Conservation (phyloP, 2,888 invertebrate genomes). For the Cactoblastis cactorum region DNA sequence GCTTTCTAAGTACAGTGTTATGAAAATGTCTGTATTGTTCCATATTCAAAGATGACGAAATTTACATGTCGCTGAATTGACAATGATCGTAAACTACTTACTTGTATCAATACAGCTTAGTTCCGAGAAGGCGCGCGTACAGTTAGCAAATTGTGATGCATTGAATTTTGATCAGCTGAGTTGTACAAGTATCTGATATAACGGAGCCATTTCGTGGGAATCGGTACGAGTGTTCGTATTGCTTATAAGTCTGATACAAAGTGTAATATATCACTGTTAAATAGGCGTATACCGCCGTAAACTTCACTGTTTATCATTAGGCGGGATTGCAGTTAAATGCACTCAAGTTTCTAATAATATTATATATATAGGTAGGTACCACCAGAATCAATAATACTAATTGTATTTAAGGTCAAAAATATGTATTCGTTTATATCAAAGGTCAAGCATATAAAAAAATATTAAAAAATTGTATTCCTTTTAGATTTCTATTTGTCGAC, state of each 20-base stretch:
- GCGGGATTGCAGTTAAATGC: no score
- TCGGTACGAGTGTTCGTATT: background rate
- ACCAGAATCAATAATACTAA: no score
- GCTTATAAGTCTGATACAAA: background rate
- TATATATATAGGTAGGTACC: no score
- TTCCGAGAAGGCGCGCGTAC: conserved; percentile 7
- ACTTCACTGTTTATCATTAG: no score
- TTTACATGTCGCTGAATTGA: background rate
- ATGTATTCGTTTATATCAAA: no score
- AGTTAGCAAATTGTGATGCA: conserved; percentile 14
- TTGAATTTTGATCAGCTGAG: conserved; percentile 12
- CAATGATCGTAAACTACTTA: background rate
- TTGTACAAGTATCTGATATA: background rate
- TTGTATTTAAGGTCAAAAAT: no score
- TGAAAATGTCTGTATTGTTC: background rate
- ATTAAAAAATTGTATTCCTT: no score
- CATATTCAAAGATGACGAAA: background rate
- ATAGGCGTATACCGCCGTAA: no score
- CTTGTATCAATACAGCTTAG: background rate
- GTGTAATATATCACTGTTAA: no score
- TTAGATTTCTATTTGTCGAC: no score
- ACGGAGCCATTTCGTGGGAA: conserved; percentile 11
- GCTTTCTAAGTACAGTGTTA: background rate
- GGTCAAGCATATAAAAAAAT: no score
- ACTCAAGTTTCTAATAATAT: no score